Base-by-base conservation (phyloP, 2,113 vertebrate genomes). In the Piaya cayana region DNA sequence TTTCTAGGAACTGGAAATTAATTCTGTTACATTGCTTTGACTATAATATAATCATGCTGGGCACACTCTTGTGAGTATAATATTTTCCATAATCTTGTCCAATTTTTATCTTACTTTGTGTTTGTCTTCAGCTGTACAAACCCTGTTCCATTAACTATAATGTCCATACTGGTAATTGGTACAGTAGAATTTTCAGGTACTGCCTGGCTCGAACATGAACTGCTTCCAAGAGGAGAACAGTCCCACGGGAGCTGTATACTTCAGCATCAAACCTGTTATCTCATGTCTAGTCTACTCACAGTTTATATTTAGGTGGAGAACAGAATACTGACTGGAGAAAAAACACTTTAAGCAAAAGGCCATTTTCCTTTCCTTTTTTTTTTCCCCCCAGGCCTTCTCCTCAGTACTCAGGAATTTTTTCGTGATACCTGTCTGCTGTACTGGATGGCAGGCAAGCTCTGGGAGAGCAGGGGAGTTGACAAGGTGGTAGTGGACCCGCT, bases 1-100 rank as follows among this genome's bases (percentile, higher is more conserved):
- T 81, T 96, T 96, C 82, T 92, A 82, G 76, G 68, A 92, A 85
- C 55, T 90, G 68, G 67, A 94, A 95, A 96, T 95, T 87, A 94
- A 93, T 96, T 86, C 85, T 37, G 56, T 91, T 96, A 88, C 90
- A 90, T 83, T 0, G 1, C 56, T 88, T 43, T 45, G 64, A 49
- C 82, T 70, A 45, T 75, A 86, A 78, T 83, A 56, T 52, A 68
- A 90, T 68, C 56, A 50, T 71, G 82, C 65, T 92, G 75, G 75
- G 65, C 68, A 71, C 86, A 49, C 21, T 75, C 32, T 34, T 59
- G 34, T 90, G 56, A 75, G 65, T 77, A 42, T 56, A 81, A 32
- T 92, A 45, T 89, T 86, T 87, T 88, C 19, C 23, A 15, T 55
- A 83, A 71, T 52, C 47, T 90, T 87, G 52, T 91, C 56, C 37